phyloP scores from a whole-genome alignment of 2,113 vertebrate species.

The Platycercus adscitus region DNA sequence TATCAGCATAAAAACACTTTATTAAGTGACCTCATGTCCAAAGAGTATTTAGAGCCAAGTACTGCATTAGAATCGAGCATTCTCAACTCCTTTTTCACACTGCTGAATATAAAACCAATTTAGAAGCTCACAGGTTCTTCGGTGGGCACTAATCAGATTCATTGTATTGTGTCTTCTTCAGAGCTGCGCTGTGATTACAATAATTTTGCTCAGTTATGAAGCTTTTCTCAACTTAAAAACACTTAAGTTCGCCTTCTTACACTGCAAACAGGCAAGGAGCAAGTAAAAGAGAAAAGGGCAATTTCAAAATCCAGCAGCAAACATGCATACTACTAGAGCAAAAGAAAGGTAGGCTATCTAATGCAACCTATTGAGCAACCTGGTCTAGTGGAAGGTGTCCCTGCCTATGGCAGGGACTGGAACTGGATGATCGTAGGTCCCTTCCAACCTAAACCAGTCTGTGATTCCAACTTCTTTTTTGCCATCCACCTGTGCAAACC shows the following conservation, averaged over 20 bases:
- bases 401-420: not conserved
- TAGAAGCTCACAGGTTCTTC: not conserved
- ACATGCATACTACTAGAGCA: not conserved
- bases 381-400: not conserved
- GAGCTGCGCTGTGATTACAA: not conserved
- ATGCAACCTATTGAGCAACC: not conserved
- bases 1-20: not conserved
- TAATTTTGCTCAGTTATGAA: not conserved
- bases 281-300: not conserved
- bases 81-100: not conserved
- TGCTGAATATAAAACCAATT: not conserved
- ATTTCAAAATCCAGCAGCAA: not conserved
- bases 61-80: not conserved
- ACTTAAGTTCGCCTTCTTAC: not conserved
- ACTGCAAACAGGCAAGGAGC: not conserved
- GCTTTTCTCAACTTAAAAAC: not conserved
- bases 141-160: not conserved
- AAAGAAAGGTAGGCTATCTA: not conserved
- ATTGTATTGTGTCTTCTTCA: not conserved
- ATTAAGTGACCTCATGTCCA: slow-evolving; percentile 5
- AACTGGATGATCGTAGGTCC: not conserved
- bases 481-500: not conserved
- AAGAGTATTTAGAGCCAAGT: not conserved
- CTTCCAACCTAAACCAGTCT: not conserved
- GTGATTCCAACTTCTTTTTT: not conserved